These are phyloP conservation scores for Amphiprion percula DNA, from an alignment of 2,113 vertebrate species.

Conservation along the genomic window DNA sequence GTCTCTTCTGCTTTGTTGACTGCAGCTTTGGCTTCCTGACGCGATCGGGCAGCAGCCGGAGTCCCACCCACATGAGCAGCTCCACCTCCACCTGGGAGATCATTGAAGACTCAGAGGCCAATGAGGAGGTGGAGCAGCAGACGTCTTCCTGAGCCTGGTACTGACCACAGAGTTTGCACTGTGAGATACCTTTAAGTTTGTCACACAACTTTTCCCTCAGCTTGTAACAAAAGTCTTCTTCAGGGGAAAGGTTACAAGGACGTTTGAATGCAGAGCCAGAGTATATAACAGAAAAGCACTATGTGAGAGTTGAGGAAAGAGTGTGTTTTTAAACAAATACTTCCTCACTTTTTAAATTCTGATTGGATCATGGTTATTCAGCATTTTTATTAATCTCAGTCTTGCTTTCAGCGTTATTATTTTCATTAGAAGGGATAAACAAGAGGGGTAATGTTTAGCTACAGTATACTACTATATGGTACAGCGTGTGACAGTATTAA, in stretches of 20 bases:
- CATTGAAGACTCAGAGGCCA: slow-evolving; percentile 76
- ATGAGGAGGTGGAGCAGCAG: slow-evolving; percentile 46
- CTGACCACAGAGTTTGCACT: neutral
- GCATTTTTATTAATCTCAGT: neutral
- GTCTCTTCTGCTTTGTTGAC: slow-evolving; percentile 39
- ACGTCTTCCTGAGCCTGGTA: slow-evolving; percentile 45
- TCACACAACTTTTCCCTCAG: slow-evolving; percentile 6
- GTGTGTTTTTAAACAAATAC: neutral
- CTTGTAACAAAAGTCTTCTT: neutral
- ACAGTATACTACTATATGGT: neutral
- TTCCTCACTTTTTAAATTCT: neutral
- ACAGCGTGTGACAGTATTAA: slow-evolving; percentile 25
- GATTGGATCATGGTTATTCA: neutral
- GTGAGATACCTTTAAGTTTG: neutral
- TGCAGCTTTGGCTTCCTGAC: slow-evolving; percentile 92
- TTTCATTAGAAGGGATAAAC: neutral
- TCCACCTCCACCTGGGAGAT: slow-evolving; percentile 88
- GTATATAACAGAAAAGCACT: neutral
- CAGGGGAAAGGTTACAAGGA: neutral
- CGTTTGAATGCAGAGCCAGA: slow-evolving; percentile 15
- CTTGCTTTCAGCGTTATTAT: neutral
- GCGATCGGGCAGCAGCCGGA: slow-evolving; percentile 71
- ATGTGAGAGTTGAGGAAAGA: neutral
- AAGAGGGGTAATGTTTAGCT: neutral
- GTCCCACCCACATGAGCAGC: slow-evolving; percentile 73